phyloP scores from a whole-genome alignment of 2,888 invertebrate species.

The Vesta saturnalis region DNA sequence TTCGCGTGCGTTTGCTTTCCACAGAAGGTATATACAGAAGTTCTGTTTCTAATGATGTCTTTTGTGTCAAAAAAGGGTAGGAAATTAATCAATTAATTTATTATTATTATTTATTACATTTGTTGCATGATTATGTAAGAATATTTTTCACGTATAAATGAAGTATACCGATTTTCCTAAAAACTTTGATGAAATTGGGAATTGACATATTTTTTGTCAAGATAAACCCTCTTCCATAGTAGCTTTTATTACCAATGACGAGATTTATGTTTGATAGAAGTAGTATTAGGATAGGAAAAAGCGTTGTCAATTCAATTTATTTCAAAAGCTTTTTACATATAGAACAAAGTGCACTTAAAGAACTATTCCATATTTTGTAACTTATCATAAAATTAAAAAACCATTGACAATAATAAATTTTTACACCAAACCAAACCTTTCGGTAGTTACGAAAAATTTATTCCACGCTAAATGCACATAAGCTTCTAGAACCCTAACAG shows the following conservation, averaged over 20 bases:
- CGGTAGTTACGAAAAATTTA: no score
- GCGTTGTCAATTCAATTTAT: slow-evolving; percentile 6
- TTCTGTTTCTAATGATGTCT: no score
- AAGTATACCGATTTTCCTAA: neutral
- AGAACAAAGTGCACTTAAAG: neutral
- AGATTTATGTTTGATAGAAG: neutral
- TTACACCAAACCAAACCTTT: no score
- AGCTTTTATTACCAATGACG: neutral
- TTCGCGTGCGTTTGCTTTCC: no score
- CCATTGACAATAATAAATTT: no score
- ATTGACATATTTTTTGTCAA: neutral
- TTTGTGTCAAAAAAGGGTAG: no score
- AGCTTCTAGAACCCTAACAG: no score
- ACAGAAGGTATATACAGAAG: no score
- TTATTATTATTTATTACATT: no score
- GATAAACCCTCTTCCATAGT: neutral
- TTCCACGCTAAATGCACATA: no score
- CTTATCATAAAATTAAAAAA: neutral
- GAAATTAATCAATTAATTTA: no score
- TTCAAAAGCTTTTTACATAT: neutral
- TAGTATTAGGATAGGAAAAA: neutral
- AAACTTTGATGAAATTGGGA: neutral
- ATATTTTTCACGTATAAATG: neutral
- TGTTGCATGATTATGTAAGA: no score
- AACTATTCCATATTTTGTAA: neutral